phyloP scores from a whole-genome alignment of 92 coral and sea anemone genomes.

The Virgularia gustaviana region DNA sequence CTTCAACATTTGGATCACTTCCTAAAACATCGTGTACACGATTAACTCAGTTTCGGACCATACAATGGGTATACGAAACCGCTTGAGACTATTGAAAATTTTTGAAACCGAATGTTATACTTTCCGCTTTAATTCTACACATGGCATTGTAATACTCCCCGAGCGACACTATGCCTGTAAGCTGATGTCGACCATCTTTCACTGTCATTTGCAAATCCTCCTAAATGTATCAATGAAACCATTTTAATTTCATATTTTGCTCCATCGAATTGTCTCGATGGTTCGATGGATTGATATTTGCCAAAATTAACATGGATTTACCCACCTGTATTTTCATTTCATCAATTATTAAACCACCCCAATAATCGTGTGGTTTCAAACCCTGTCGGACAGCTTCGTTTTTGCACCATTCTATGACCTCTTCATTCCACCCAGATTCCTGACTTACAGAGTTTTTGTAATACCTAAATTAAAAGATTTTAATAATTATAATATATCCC shows the following conservation, averaged over 20 bases:
- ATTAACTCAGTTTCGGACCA: too few relatives aligned
- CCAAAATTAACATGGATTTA: neutral
- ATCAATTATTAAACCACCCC: constrained; percentile 59
- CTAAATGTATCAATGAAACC: too few relatives aligned
- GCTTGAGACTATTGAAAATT: too few relatives aligned
- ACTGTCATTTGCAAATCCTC: constrained; percentile 30
- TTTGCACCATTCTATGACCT: constrained; percentile 52
- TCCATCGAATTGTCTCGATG: too few relatives aligned
- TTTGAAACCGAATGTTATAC: too few relatives aligned
- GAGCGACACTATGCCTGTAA: constrained; percentile 11
- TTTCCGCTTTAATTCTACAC: constrained; percentile 29
- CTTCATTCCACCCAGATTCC: constrained; percentile 53
- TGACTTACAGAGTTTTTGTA: constrained; percentile 52
- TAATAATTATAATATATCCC: too few relatives aligned
- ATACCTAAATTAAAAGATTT: constrained; percentile 22
- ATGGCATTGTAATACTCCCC: constrained; percentile 25
- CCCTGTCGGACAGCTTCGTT: constrained; percentile 51
- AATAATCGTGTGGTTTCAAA: constrained; percentile 47
- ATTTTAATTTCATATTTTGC: too few relatives aligned
- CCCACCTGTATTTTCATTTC: constrained; percentile 68
- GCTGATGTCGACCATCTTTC: constrained; percentile 5
- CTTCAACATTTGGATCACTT: neutral
- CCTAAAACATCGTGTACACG: neutral
- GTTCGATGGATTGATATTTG: too few relatives aligned
- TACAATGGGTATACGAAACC: too few relatives aligned